These are phyloP conservation scores for Rhodeus uyekii DNA, from an alignment of 2,797 vertebrate genomes.

Conservation along the genomic window DNA sequence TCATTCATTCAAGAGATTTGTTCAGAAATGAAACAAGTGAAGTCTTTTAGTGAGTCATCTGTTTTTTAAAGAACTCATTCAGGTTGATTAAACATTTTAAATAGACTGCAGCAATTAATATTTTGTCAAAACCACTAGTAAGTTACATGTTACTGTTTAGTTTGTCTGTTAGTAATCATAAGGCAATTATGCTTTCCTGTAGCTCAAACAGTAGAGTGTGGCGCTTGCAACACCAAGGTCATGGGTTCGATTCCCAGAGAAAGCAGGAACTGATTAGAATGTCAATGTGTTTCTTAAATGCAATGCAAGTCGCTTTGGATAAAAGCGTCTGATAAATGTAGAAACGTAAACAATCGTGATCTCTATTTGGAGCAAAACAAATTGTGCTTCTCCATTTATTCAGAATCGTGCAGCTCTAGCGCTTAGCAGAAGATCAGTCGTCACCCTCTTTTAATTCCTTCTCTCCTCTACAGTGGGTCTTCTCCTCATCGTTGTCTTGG, in stretches of 20 bases:
- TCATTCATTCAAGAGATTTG: background rate
- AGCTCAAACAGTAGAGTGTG: no score
- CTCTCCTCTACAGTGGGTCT: slow-evolving; percentile 70
- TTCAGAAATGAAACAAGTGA: background rate
- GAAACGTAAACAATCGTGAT: no score
- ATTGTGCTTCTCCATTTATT: background rate
- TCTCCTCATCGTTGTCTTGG: slow-evolving; percentile 73
- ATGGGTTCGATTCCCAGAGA: no score
- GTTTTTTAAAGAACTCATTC: background rate
- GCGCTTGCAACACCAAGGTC: no score
- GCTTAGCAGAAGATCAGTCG: background rate
- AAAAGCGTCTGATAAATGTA: no score
- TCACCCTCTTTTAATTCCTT: background rate
- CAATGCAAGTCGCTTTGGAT: no score
- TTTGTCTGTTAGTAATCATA: no score
- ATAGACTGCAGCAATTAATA: background rate
- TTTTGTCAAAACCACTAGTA: background rate
- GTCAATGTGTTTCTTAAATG: no score
- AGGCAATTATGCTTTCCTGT: no score
- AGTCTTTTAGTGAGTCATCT: background rate
- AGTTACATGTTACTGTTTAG: background rate
- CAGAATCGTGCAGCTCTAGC: background rate
- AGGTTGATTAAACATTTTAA: background rate
- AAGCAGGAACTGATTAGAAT: no score
- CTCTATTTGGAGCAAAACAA: background rate